Percentiles rank a stretch among this genome's conserved stretches.
Conservation (phyloP, 2,888 invertebrate genomes). For the Tachina lurida region DNA sequence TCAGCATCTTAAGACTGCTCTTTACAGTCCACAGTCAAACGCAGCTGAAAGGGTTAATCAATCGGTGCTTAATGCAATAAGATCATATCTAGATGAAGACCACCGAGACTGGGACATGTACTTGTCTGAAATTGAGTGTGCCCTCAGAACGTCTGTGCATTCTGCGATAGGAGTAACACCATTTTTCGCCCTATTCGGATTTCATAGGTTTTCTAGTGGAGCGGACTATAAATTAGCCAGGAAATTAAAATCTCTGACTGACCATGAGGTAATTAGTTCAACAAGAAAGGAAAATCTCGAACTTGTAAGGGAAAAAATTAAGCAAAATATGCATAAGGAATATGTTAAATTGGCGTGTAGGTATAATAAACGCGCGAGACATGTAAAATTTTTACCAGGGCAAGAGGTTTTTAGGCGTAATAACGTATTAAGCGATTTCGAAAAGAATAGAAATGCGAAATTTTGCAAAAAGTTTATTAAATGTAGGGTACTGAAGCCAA, state of each 20-base stretch:
- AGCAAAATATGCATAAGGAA: neutral
- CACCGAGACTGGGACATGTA: neutral
- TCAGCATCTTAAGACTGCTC: too few relatives aligned
- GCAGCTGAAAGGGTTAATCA: too few relatives aligned
- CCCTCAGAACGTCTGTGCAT: too few relatives aligned
- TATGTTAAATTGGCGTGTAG: neutral
- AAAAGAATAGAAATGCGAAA: neutral
- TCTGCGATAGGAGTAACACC: neutral
- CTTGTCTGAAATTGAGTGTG: neutral
- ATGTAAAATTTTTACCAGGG: neutral
- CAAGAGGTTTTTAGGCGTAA: neutral
- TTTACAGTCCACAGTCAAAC: too few relatives aligned
- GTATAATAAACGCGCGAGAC: neutral
- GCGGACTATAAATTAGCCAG: neutral
- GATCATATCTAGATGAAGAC: neutral
- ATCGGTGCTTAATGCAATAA: neutral
- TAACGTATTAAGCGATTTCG: too few relatives aligned
- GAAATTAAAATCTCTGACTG: neutral
- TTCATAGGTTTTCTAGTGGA: neutral
- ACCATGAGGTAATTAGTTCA: neutral
- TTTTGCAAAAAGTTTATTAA: neutral
- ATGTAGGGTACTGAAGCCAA: neutral
- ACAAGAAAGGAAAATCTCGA: neutral
- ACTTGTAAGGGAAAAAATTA: neutral
- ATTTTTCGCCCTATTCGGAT: neutral